These are phyloP conservation scores for Cisticola juncidis DNA, from an alignment of 2,113 vertebrate genomes.

Conservation along the genomic window DNA sequence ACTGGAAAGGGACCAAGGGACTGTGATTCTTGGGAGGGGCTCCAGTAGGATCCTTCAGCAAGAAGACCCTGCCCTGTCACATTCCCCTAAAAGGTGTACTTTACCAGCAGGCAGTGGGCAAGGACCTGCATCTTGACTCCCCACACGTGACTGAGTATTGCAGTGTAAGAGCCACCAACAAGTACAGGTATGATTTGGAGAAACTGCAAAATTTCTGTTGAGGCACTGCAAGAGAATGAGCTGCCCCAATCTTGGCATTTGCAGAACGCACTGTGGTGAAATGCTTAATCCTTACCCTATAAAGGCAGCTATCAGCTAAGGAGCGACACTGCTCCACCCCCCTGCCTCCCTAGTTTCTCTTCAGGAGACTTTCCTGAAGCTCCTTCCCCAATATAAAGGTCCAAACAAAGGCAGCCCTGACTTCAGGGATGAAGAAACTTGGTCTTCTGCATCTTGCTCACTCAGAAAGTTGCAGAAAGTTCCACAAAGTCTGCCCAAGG, in stretches of 20 bases:
- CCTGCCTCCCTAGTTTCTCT: accelerated
- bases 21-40: not conserved
- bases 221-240: not conserved
- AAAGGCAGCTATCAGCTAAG: not conserved
- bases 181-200: not conserved
- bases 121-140: not conserved
- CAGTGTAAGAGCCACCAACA: not conserved
- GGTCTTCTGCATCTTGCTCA: not conserved
- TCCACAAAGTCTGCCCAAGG: not conserved
- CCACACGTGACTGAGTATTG: not conserved
- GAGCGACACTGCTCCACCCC: not conserved
- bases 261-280: not conserved
- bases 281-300: not conserved
- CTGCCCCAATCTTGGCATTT: not conserved
- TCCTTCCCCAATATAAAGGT: not conserved
- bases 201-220: not conserved
- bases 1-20: not conserved
- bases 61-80: not conserved
- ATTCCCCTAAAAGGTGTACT: not conserved
- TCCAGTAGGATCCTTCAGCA: not conserved
- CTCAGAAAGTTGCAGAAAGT: not conserved
- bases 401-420: not conserved
- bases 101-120: not conserved
- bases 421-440: not conserved
- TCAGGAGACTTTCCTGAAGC: not conserved